Conservation (phyloP, 2,888 invertebrate genomes). For the Melinaea marsaeus region DNA sequence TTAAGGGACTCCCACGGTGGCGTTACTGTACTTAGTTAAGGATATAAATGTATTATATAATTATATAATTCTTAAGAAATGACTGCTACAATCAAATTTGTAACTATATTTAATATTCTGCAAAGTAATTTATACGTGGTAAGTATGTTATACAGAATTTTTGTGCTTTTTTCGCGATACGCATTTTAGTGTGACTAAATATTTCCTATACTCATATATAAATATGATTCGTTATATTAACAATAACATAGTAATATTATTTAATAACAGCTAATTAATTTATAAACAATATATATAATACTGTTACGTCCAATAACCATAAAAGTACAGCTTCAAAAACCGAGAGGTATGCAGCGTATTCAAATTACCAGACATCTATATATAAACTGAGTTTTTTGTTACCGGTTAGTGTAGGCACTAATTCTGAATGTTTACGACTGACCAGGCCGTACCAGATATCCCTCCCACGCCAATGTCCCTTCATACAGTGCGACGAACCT, state of each 20-base stretch:
- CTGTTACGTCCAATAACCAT: slow-evolving; percentile 19
- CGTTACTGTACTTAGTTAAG: slow-evolving; percentile 5
- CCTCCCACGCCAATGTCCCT: slow-evolving; percentile 66
- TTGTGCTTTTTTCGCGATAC: no score
- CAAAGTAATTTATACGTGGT: no score
- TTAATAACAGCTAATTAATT: not conserved
- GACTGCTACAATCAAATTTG: no score
- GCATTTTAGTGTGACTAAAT: no score
- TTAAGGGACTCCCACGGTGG: slow-evolving; percentile 21
- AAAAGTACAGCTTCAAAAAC: slow-evolving; percentile 26
- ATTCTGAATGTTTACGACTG: slow-evolving; percentile 72
- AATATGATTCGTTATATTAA: not conserved
- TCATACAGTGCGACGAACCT: slow-evolving; percentile 39
- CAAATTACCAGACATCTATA: slow-evolving; percentile 43
- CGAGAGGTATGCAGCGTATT: slow-evolving; percentile 31
- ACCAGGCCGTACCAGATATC: slow-evolving; percentile 61
- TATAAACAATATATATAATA: not conserved
- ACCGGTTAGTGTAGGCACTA: slow-evolving; percentile 63
- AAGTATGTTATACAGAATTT: no score
- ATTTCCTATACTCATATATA: not conserved
- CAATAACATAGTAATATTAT: not conserved
- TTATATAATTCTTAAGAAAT: not conserved
- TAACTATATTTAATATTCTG: no score
- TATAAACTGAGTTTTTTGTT: slow-evolving; percentile 64
- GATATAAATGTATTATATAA: slow-evolving; percentile 11